Evolutionary conservation across 1,140 invertebrate genomes (phyloP), one percentile per base, ranked within the genome.

Genomic region (Ptiloglossa arizonensis): DNA sequence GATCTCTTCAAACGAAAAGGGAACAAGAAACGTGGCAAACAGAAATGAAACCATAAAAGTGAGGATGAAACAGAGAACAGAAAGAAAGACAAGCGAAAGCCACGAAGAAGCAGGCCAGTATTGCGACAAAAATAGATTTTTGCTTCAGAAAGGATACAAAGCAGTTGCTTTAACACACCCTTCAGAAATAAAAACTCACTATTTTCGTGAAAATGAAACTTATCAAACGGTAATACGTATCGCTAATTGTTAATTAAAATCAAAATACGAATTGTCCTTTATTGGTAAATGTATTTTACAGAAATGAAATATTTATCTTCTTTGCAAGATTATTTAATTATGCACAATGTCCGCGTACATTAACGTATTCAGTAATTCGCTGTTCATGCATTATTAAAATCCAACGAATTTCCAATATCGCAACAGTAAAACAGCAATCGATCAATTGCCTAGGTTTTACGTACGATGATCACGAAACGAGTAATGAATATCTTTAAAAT

Each of bases 21-120:
- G 35, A 60, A 60, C 57, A 38, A 22, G 57, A 57, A 57, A 19
- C 27, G 15, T 17, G 27, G 54, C 54, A 57, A 57, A 57, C 54
- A 57, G 24, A 19, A 57, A 57, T 27, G 29, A 15, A 29, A 35
- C 29, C 19, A 27, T 29, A 17, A 32, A 15, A 19, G 15, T 19
- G 5, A 5, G 27, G 29, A 19, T 19, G 17, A 38, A n/a, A 38
- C 29, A 60, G 32, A 38, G 32, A 22, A 56, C 17, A 50, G 46
- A 50, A 50, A 50, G 46, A 50, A 50, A 50, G 19, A 24, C 24
- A 22, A 56, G 24, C 52, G 24, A 17, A 19, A 32, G 9, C 35
- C 32, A 19, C 9, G 29, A 57, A 19, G 27, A 57, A 32, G 19
- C 11, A 9, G 32, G 32, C 57, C 17, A n/a, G 32, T 1, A 29